phyloP scores from a whole-genome alignment of 1,140 invertebrate genomes.

The Idris sp. region DNA sequence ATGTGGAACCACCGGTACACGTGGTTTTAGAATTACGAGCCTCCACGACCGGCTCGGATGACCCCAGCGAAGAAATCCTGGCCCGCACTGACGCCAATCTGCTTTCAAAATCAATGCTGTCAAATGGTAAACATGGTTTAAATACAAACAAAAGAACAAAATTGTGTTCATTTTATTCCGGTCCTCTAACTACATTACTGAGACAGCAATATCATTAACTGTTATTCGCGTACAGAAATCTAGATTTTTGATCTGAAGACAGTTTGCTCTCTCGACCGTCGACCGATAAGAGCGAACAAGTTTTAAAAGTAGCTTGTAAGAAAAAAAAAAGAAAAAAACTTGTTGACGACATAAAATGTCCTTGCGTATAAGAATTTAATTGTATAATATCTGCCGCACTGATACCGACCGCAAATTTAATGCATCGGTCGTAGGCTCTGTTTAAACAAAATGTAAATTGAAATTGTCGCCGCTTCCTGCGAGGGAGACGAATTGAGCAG shows the following conservation, averaged over 20 bases:
- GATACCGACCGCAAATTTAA: conserved; percentile 52
- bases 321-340: background rate
- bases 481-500: conserved; percentile 63
- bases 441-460: conserved; percentile 75
- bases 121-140: conserved; percentile 65
- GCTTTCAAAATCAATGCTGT: conserved; percentile 43
- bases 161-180: too few relatives aligned
- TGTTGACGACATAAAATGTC: conserved; percentile 51
- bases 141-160: too few relatives aligned
- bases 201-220: conserved; percentile 17
- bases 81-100: conserved; percentile 61
- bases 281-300: conserved; percentile 54
- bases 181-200: conserved; percentile 10
- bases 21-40: conserved; percentile 72
- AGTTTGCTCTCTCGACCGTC: conserved; percentile 55
- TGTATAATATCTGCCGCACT: conserved; percentile 60
- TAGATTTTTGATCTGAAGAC: conserved; percentile 63
- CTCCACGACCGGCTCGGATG: conserved; percentile 44
- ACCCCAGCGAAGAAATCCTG: conserved; percentile 66
- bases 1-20: conserved; percentile 74
- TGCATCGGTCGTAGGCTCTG: conserved; percentile 64
- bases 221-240: conserved; percentile 42
- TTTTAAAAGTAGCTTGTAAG: conserved; percentile 21
- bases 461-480: conserved; percentile 77
- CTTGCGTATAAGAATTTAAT: conserved; percentile 59